Evolutionary conservation across 2,797 vertebrate genomes (phyloP).

Genomic region (Sebastes minor): DNA sequence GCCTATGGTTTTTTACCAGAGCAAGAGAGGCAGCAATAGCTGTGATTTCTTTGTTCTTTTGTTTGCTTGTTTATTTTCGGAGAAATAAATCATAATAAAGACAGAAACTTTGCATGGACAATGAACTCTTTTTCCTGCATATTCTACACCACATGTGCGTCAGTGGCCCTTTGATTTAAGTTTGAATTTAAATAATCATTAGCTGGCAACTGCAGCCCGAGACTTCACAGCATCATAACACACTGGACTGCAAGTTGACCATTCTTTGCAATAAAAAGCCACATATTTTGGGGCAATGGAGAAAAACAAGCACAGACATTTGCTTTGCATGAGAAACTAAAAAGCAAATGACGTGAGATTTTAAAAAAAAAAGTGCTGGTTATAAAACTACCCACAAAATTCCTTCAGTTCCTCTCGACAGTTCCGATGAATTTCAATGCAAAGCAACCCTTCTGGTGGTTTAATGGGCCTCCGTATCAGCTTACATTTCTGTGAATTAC

Average conservation of each 20-base stretch:
- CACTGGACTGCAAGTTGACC: background rate
- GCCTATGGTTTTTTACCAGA: background rate
- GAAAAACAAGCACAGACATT: background rate
- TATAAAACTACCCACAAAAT: slow-evolving; percentile 2
- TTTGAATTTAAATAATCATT: background rate
- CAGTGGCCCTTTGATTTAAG: no score
- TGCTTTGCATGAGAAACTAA: background rate
- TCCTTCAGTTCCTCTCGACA: slow-evolving; percentile 17
- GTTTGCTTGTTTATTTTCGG: no score
- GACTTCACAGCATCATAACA: background rate
- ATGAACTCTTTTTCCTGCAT: background rate
- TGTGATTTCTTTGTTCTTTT: background rate
- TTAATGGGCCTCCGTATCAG: slow-evolving; percentile 3
- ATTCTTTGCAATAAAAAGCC: background rate
- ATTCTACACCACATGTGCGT: no score
- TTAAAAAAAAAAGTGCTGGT: background rate
- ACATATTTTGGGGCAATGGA: background rate
- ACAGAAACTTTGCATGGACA: background rate
- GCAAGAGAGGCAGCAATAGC: background rate
- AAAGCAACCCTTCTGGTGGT: background rate
- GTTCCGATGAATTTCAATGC: background rate
- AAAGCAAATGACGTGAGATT: background rate
- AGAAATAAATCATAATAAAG: no score
- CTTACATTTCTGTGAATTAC: slow-evolving; percentile 38
- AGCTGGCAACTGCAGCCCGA: background rate